phyloP scores from a whole-genome alignment of 2,797 vertebrate species.

The Benthosema pterotum region DNA sequence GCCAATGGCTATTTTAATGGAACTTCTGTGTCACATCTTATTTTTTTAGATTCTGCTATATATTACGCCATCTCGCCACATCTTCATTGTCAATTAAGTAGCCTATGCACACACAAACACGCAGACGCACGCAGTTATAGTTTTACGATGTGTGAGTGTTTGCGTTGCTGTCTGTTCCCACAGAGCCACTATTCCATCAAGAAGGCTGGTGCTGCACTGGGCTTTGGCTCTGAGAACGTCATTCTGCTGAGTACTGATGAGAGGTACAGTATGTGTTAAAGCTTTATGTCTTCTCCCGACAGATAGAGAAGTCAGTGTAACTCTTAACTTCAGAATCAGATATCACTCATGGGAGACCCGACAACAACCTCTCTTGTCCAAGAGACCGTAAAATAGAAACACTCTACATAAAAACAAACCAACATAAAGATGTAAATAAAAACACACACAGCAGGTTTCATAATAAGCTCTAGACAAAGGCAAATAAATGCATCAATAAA shows the following conservation, averaged over 20 bases:
- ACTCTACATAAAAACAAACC: too few relatives aligned
- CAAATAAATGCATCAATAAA: too few relatives aligned
- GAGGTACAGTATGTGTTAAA: conserved; percentile 74
- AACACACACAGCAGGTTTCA: too few relatives aligned
- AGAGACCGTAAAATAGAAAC: too few relatives aligned
- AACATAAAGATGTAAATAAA: too few relatives aligned
- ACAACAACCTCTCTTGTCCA: too few relatives aligned
- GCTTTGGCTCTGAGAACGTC: conserved; percentile 96
- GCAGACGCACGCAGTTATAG: background rate
- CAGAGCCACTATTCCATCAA: conserved; percentile 99
- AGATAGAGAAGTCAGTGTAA: too few relatives aligned
- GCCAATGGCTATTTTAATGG: conserved; percentile 23
- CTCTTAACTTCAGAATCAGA: too few relatives aligned
- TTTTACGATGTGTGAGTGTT: background rate
- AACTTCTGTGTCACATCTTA: conserved; percentile 19
- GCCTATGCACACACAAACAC: too few relatives aligned
- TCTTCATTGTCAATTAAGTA: conserved; percentile 1
- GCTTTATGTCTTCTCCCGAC: too few relatives aligned
- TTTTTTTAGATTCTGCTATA: conserved; percentile 16
- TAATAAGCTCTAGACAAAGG: too few relatives aligned
- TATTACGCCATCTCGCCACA: background rate
- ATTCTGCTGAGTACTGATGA: conserved; percentile 94
- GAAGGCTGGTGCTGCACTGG: conserved; percentile 95
- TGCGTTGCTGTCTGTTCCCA: conserved; percentile 24
- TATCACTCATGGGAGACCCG: too few relatives aligned